Conservation (phyloP, 2,113 vertebrate genomes). For the Origma solitaria region DNA sequence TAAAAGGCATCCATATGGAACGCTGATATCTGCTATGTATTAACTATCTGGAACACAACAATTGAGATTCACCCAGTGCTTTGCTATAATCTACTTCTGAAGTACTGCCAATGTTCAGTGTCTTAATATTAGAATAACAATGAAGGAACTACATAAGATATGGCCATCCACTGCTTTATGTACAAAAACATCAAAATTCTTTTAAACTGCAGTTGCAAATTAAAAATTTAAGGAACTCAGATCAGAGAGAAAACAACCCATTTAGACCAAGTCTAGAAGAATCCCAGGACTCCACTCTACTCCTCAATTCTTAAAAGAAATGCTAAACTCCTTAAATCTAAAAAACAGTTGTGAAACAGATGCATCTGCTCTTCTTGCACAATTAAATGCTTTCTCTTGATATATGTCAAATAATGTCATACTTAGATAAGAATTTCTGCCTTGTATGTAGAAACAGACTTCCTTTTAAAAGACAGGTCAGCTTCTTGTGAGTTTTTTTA, state of each 20-base stretch:
- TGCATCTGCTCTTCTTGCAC: neutral
- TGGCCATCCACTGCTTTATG: neutral
- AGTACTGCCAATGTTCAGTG: neutral
- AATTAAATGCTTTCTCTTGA: neutral
- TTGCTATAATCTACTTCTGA: neutral
- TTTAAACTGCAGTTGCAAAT: neutral
- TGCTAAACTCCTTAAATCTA: neutral
- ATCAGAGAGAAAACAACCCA: neutral
- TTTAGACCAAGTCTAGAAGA: neutral
- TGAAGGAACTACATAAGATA: neutral
- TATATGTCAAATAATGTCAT: neutral
- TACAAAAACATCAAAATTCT: neutral
- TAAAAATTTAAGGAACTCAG: neutral
- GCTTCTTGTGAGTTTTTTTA: neutral
- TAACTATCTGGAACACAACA: neutral
- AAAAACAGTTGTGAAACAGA: neutral
- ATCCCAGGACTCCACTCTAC: neutral
- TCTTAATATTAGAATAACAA: neutral
- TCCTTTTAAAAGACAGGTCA: neutral
- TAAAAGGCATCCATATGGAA: neutral
- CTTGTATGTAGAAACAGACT: neutral
- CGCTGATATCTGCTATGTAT: neutral
- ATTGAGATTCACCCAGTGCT: neutral
- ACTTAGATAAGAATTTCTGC: neutral
- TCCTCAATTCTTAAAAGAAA: neutral